Evolutionary conservation across 2,113 vertebrate species (phyloP).

Genomic region (Argyrosomus japonicus): DNA sequence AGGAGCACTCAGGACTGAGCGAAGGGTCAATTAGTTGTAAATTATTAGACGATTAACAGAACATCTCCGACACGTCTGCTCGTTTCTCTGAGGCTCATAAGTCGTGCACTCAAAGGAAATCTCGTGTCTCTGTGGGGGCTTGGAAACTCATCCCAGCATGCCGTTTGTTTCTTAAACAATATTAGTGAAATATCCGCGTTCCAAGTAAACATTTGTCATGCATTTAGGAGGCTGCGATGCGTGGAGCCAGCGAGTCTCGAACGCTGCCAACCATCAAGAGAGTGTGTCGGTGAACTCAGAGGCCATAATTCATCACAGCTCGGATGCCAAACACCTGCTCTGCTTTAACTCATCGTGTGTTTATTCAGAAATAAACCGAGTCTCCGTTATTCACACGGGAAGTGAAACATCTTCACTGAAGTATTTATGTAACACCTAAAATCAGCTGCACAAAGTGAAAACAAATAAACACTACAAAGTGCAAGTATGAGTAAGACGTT

Average conservation of each 20-base stretch:
- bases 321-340: neutral
- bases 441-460: neutral
- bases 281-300: neutral
- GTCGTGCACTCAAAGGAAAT: too few species aligned
- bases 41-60: too few species aligned
- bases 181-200: neutral
- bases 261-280: neutral
- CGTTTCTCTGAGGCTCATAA: too few species aligned
- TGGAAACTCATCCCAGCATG: too few species aligned
- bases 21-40: too few species aligned
- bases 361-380: neutral
- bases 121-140: too few species aligned
- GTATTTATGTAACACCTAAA: neutral
- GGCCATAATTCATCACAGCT: neutral
- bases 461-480: neutral
- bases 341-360: neutral
- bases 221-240: neutral
- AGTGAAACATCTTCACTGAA: neutral
- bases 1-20: too few species aligned
- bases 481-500: neutral
- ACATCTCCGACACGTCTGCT: too few species aligned
- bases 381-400: neutral
- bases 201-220: neutral
- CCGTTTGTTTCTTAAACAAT: neutral
- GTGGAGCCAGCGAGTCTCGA: neutral